Evolutionary conservation across 2,888 invertebrate genomes (phyloP).

Genomic region (Sphecodes monilicornis): DNA sequence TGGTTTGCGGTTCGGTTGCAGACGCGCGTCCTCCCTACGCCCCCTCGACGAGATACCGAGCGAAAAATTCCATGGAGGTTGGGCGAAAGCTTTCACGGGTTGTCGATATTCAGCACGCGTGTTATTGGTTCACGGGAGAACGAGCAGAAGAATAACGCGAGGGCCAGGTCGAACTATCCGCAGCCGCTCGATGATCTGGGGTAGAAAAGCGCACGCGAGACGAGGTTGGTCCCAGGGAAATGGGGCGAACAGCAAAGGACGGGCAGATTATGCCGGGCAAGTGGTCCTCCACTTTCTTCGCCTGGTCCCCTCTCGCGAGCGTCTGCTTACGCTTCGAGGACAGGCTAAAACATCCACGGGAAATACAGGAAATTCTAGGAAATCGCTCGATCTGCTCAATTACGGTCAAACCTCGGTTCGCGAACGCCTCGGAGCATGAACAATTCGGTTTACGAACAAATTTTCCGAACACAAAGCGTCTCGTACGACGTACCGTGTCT

Average conservation of each 20-base stretch:
- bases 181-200: conserved; percentile 19
- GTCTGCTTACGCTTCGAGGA: not conserved
- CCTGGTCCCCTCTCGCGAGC: not conserved
- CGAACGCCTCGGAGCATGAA: too few relatives aligned
- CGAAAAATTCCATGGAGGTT: conserved; percentile 38
- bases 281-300: conserved; percentile 48
- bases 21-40: not conserved
- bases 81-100: conserved; percentile 38
- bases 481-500: too few relatives aligned
- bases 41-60: not conserved
- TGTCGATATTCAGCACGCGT: conserved; percentile 56
- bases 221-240: conserved; percentile 44
- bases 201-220: conserved; percentile 26
- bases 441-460: too few relatives aligned
- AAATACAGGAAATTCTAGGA: not conserved
- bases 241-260: conserved; percentile 48
- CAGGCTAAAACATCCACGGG: not conserved
- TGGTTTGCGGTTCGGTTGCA: not conserved
- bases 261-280: conserved; percentile 59
- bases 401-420: too few relatives aligned
- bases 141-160: conserved; percentile 6
- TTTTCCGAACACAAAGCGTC: too few relatives aligned
- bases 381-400: not conserved
- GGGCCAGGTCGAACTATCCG: conserved; percentile 8
- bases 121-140: conserved; percentile 41